A percentile compares a stretch with the other conserved stretches of the same genome.
Evolutionary conservation across 2,888 invertebrate genomes (phyloP).

Genomic region (Octonoba sinensis): DNA sequence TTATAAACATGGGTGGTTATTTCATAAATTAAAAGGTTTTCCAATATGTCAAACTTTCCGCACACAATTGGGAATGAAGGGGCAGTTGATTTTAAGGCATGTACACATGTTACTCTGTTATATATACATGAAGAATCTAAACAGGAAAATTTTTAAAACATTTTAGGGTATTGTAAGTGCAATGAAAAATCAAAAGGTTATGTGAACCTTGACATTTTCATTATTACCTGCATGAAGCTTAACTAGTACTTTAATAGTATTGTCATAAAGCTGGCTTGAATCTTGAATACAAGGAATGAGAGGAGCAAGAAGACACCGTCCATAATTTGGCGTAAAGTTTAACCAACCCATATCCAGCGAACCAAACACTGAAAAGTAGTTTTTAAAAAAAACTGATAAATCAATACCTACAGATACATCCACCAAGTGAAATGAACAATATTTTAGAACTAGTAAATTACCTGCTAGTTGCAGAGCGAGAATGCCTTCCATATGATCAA

Average conservation of each 20-base stretch:
- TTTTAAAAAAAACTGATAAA: conserved; percentile 10
- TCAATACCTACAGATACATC: background rate
- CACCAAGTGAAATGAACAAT: background rate
- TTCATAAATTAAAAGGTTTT: too few relatives aligned
- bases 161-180: conserved; percentile 4
- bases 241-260: conserved; percentile 95
- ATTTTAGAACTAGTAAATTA: conserved; percentile 72
- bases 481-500: conserved; percentile 98
- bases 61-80: too few relatives aligned
- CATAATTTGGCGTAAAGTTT: conserved; percentile 96
- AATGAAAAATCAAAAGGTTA: conserved; percentile 2
- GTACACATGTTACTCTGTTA: too few relatives aligned
- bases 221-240: conserved; percentile 83
- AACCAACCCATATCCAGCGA: conserved; percentile 93
- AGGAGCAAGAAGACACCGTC: conserved; percentile 96
- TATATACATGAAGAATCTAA: too few relatives aligned
- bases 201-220: too few relatives aligned
- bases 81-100: too few relatives aligned
- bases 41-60: too few relatives aligned
- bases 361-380: conserved; percentile 82
- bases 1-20: too few relatives aligned
- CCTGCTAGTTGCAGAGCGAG: conserved; percentile 88
- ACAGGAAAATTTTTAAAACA: too few relatives aligned
- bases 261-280: conserved; percentile 95
- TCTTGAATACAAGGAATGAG: conserved; percentile 95